These are phyloP conservation scores for Zygaena filipendulae DNA, from an alignment of 2,888 invertebrate genomes.

Conservation along the genomic window DNA sequence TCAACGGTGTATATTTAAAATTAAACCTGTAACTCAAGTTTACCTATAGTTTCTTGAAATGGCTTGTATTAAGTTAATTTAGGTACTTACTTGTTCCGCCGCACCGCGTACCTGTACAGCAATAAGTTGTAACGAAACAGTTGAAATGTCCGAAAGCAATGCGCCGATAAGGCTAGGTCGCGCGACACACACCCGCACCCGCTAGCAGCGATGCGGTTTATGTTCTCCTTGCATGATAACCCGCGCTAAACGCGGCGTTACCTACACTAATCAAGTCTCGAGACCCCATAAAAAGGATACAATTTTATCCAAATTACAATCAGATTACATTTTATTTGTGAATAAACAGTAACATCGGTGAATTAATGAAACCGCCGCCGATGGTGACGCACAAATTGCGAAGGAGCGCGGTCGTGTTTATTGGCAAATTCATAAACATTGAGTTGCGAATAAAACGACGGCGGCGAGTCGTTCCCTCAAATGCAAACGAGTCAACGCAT, in stretches of 20 bases:
- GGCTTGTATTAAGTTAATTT: too few species aligned
- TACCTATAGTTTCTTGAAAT: too few species aligned
- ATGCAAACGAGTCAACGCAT: slow-evolving; percentile 50
- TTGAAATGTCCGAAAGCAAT: slow-evolving; percentile 25
- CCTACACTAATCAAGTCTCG: slow-evolving; percentile 36
- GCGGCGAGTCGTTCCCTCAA: slow-evolving; percentile 37
- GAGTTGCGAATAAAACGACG: slow-evolving; percentile 52
- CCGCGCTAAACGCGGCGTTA: slow-evolving; percentile 37
- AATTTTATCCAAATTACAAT: slow-evolving; percentile 50
- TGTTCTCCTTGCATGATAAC: slow-evolving; percentile 48
- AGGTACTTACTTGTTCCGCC: too few species aligned
- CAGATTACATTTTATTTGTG: slow-evolving; percentile 47
- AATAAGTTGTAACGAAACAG: slow-evolving; percentile 8
- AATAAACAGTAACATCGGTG: slow-evolving; percentile 38
- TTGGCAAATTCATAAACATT: slow-evolving; percentile 65
- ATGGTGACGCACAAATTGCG: slow-evolving; percentile 35
- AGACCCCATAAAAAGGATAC: slow-evolving; percentile 41
- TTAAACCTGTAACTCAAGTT: too few species aligned
- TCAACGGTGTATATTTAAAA: too few species aligned
- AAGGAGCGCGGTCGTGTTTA: slow-evolving; percentile 46
- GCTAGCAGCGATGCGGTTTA: slow-evolving; percentile 32
- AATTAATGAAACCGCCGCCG: slow-evolving; percentile 20
- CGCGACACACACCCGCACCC: slow-evolving; percentile 36
- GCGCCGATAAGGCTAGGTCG: slow-evolving; percentile 29
- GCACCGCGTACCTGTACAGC: too few species aligned